phyloP scores from a whole-genome alignment of 1,140 invertebrate genomes.

The Lepidotrigona ventralis region DNA sequence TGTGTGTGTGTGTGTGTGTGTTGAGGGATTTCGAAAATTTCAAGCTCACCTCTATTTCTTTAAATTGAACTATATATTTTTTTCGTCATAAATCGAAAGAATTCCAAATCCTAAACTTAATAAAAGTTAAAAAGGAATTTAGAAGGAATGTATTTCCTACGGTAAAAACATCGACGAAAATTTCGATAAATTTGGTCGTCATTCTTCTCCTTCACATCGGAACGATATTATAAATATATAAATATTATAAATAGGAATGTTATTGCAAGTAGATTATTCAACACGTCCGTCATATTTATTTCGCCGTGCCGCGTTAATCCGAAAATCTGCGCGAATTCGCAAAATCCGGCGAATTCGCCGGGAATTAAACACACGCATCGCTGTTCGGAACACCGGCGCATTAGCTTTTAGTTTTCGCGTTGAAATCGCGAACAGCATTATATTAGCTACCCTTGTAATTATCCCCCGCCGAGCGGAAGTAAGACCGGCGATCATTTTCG shows the following conservation, averaged over 20 bases:
- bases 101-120: too few species aligned
- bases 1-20: too few species aligned
- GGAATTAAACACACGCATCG: not conserved
- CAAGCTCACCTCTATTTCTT: too few species aligned
- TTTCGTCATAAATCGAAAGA: too few species aligned
- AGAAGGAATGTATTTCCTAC: not conserved
- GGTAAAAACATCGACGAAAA: not conserved
- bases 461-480: not conserved
- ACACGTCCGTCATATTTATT: not conserved
- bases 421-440: not conserved
- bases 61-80: too few species aligned
- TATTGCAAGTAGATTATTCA: not conserved
- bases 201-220: too few species aligned
- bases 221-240: not conserved
- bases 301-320: not conserved
- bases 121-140: too few species aligned
- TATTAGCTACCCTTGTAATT: not conserved
- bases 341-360: too few species aligned
- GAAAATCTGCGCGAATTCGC: not conserved
- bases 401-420: constrained; percentile 6
- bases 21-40: too few species aligned
- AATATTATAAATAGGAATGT: too few species aligned
- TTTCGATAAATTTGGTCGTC: not conserved
- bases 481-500: not conserved
- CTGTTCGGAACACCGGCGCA: not conserved